Percentiles rank a stretch among this genome's conserved stretches.
Conservation (phyloP, 2,113 vertebrate genomes). For the Rafetus swinhoei region DNA sequence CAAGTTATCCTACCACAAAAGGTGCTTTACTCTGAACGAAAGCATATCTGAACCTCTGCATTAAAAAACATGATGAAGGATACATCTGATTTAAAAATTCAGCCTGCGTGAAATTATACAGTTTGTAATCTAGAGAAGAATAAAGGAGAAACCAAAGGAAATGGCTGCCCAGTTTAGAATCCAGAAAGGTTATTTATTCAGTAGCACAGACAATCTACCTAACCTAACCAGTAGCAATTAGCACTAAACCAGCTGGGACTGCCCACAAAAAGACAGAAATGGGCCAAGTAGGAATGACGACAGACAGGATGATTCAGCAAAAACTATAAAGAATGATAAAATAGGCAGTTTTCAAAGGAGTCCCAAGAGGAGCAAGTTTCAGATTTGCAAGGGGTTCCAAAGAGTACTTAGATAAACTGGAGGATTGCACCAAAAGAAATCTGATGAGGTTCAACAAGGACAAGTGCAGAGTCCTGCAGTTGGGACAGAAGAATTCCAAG, state of each 20-base stretch:
- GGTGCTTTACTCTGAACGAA: not conserved
- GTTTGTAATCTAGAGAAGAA: fast-evolving
- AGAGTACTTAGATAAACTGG: too few relatives aligned
- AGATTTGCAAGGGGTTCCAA: not conserved
- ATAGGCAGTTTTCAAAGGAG: not conserved
- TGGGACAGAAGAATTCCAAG: too few relatives aligned
- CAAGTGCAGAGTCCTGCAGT: too few relatives aligned
- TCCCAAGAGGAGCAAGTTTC: not conserved
- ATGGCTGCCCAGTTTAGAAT: not conserved
- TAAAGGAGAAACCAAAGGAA: not conserved
- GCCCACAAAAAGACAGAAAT: not conserved
- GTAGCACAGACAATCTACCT: not conserved
- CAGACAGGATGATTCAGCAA: not conserved
- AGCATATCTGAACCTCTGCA: not conserved
- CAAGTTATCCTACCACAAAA: not conserved
- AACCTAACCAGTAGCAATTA: not conserved
- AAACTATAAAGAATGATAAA: not conserved
- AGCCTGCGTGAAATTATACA: not conserved
- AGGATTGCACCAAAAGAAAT: too few relatives aligned
- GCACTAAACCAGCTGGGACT: not conserved
- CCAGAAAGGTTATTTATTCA: not conserved
- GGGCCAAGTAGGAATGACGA: not conserved
- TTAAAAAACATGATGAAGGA: not conserved
- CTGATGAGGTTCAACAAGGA: too few relatives aligned
- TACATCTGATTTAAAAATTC: not conserved